Conservation (phyloP, 2,888 invertebrate species). For the Venusia cambrica region DNA sequence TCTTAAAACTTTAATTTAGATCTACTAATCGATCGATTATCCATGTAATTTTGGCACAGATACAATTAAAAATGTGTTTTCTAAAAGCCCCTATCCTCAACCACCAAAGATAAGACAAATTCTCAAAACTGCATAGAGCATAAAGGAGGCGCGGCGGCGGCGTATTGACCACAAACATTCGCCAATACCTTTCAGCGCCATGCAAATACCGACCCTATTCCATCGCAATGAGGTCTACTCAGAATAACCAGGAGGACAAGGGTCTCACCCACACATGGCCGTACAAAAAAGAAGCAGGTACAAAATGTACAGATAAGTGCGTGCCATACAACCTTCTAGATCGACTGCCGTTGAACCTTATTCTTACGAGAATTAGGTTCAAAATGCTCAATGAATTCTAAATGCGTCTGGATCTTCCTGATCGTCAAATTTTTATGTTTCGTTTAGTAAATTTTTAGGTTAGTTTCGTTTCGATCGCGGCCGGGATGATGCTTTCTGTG, state of each 20-base stretch:
- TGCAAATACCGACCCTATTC: constrained; percentile 35
- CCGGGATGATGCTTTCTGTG: constrained; percentile 41
- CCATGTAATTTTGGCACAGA: too few species aligned
- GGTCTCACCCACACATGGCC: constrained; percentile 41
- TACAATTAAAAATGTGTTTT: too few species aligned
- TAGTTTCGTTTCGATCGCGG: constrained; percentile 59
- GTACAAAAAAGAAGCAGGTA: constrained; percentile 72
- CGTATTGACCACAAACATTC: constrained; percentile 35
- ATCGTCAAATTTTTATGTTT: constrained; percentile 66
- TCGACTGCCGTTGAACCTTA: constrained; percentile 24
- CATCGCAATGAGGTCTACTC: constrained; percentile 25
- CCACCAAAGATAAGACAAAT: constrained; percentile 20
- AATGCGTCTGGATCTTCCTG: constrained; percentile 37
- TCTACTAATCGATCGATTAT: too few species aligned
- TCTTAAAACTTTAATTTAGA: too few species aligned
- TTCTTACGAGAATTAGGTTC: constrained; percentile 30
- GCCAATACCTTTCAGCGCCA: constrained; percentile 31
- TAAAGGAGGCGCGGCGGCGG: too few species aligned
- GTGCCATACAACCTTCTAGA: constrained; percentile 37
- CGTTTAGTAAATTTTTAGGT: constrained; percentile 62
- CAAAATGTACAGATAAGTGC: constrained; percentile 64
- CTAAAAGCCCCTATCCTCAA: too few species aligned
- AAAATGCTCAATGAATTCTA: constrained; percentile 28
- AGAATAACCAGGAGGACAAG: neutral
- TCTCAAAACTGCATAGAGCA: constrained; percentile 43